A percentile compares a stretch with the other conserved stretches of the same genome.
Evolutionary conservation across 2,888 invertebrate genomes (phyloP).

Genomic region (Himalopsyche japonica): DNA sequence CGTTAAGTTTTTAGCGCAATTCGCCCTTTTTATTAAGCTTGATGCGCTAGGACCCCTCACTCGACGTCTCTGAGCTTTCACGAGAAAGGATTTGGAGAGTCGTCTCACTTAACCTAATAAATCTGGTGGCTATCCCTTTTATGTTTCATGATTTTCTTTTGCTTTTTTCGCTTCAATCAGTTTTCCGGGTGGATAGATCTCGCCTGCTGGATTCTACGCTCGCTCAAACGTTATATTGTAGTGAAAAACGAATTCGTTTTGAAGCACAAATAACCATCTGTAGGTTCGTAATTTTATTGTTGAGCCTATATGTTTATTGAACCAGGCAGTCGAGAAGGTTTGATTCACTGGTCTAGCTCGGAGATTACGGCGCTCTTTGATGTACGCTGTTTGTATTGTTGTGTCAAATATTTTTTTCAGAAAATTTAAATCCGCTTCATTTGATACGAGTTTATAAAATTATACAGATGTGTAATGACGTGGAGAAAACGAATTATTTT

Average conservation of each 20-base stretch:
- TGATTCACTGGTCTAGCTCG: neutral
- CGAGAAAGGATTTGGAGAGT: constrained; percentile 11
- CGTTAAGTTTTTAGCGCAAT: neutral
- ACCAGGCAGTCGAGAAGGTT: neutral
- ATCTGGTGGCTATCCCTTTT: constrained; percentile 38
- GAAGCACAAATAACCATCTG: neutral
- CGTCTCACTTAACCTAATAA: constrained; percentile 39
- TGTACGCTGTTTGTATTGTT: neutral
- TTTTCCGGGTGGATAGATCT: constrained; percentile 28
- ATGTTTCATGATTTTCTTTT: constrained; percentile 35
- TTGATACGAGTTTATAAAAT: neutral
- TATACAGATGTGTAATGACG: neutral
- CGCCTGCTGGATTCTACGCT: neutral
- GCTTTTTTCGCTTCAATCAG: constrained; percentile 36
- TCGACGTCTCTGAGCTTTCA: constrained; percentile 4
- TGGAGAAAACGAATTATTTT: neutral
- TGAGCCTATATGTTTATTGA: neutral
- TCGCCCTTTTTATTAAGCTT: neutral
- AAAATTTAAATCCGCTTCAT: neutral
- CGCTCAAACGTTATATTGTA: constrained; percentile 7
- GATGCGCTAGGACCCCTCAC: neutral
- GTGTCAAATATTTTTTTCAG: neutral
- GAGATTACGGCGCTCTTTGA: neutral
- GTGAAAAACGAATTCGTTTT: constrained; percentile 3
- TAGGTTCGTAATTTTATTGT: neutral